phyloP scores from a whole-genome alignment of 2,888 invertebrate genomes.

The Venusia cambrica region DNA sequence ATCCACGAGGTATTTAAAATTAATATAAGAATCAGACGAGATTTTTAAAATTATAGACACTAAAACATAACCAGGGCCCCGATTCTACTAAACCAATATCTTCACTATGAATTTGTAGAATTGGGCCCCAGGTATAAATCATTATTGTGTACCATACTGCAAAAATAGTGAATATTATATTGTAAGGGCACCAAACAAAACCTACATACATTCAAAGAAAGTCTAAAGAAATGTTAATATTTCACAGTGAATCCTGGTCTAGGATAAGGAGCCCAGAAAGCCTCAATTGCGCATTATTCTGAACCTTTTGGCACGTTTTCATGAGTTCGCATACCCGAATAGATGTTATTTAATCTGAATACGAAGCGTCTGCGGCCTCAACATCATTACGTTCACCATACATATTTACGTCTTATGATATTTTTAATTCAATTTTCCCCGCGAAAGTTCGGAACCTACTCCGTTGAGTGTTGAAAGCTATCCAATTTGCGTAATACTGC shows the following conservation, averaged over 20 bases:
- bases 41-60: slow-evolving; percentile 8
- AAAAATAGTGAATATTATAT: no score
- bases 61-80: neutral
- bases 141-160: no score
- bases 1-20: slow-evolving; percentile 15
- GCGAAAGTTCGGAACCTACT: slow-evolving; percentile 79
- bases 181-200: no score
- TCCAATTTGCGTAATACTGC: slow-evolving; percentile 82
- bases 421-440: slow-evolving; percentile 81
- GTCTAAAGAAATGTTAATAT: no score
- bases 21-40: slow-evolving; percentile 7
- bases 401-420: slow-evolving; percentile 78
- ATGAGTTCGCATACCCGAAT: slow-evolving; percentile 30
- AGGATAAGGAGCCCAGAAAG: no score
- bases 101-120: no score
- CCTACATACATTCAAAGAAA: no score
- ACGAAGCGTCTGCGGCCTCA: slow-evolving; percentile 42
- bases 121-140: no score
- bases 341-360: slow-evolving; percentile 45
- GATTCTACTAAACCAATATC: no score
- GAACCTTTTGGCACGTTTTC: slow-evolving; percentile 11
- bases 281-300: slow-evolving; percentile 1
- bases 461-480: slow-evolving; percentile 81
- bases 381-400: slow-evolving; percentile 72
- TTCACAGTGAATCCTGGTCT: no score